phyloP scores from a whole-genome alignment of 2,888 invertebrate genomes.

The Crossocerus cetratus region DNA sequence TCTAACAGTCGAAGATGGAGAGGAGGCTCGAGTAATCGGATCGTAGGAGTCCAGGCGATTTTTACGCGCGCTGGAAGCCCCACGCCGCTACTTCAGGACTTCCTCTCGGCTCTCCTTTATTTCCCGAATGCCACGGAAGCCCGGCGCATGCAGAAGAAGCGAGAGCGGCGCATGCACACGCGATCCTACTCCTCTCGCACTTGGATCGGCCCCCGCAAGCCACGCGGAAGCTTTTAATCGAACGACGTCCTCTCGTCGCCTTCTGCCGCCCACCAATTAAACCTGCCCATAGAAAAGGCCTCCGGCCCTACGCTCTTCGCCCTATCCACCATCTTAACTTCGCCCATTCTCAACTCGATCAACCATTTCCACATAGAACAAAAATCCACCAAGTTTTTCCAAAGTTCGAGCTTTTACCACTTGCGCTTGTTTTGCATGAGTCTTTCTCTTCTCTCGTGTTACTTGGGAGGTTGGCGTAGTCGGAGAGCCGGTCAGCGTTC shows the following conservation, averaged over 20 bases:
- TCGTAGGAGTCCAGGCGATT: constrained; percentile 12
- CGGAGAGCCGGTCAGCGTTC: neutral
- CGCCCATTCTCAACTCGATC: no score
- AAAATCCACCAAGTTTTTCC: neutral
- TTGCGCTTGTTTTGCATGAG: neutral
- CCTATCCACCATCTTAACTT: no score
- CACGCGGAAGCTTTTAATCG: constrained; percentile 57
- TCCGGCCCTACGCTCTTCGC: no score
- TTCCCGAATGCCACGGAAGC: constrained; percentile 24
- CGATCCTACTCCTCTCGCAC: constrained; percentile 19
- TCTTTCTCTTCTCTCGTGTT: no score
- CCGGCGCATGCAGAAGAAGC: neutral
- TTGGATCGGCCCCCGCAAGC: constrained; percentile 29
- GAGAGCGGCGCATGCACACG: constrained; percentile 18
- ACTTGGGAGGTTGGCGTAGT: no score
- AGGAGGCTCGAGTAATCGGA: neutral
- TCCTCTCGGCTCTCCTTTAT: constrained; percentile 8
- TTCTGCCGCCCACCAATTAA: constrained; percentile 43
- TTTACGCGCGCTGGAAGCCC: constrained; percentile 6
- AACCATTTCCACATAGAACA: no score
- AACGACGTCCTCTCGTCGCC: neutral
- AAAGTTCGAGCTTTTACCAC: neutral
- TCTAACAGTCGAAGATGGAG: neutral
- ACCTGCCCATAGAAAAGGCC: no score
- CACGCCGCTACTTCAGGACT: constrained; percentile 1